Evolutionary conservation across 2,888 invertebrate genomes (phyloP).

Genomic region (Dasypolia templi): DNA sequence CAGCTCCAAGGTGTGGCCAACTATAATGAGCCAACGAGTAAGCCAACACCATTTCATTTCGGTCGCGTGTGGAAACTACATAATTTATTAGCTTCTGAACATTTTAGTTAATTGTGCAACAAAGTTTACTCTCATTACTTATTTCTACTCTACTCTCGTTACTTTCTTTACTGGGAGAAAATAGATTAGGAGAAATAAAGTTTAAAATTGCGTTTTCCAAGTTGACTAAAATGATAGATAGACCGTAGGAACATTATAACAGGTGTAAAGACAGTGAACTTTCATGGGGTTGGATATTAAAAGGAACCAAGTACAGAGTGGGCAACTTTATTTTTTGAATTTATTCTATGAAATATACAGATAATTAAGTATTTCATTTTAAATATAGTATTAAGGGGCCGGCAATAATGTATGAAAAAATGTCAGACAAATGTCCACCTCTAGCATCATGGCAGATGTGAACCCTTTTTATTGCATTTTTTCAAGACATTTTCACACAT

Average conservation of each 20-base stretch:
- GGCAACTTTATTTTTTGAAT: too few relatives aligned
- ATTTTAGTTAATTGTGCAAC: conserved; percentile 40
- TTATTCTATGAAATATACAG: too few relatives aligned
- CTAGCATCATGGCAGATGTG: too few relatives aligned
- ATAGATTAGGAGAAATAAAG: background rate
- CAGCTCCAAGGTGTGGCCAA: conserved; percentile 34
- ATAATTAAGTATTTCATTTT: too few relatives aligned
- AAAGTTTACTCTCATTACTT: conserved; percentile 7
- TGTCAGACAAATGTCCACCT: too few relatives aligned
- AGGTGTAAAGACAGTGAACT: background rate
- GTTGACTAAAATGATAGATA: background rate
- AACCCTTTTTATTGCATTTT: too few relatives aligned
- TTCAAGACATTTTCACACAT: too few relatives aligned
- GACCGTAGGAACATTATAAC: background rate
- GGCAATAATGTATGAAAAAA: too few relatives aligned
- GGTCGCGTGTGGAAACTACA: conserved; percentile 41
- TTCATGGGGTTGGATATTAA: background rate
- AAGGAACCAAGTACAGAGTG: background rate
- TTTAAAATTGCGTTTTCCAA: too few relatives aligned
- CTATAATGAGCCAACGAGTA: conserved; percentile 55
- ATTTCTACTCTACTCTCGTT: too few relatives aligned
- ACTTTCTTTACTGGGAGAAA: background rate
- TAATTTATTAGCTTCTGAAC: conserved; percentile 40
- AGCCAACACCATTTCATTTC: conserved; percentile 39
- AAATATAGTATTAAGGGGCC: too few relatives aligned